Evolutionary conservation across 2,888 invertebrate species (phyloP), one percentile per base, ranked within the genome.

Genomic region (Gibbula magus): DNA sequence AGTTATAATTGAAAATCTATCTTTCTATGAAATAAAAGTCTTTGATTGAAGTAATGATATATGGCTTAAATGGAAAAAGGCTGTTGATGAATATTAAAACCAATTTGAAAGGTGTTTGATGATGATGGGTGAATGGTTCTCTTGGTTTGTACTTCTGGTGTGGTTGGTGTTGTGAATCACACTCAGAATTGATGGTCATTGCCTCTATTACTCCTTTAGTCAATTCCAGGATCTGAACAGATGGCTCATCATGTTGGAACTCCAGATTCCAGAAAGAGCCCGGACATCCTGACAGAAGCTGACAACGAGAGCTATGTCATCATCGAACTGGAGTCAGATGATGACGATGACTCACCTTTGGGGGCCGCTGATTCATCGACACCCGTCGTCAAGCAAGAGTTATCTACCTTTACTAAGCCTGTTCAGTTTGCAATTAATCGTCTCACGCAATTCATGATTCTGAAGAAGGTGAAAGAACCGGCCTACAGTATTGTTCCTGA

Each of bases 371-470:
- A 39, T 20, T 32, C 32, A 0, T 32, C 35, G 10, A 32, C 70
- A 18, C 32, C 35, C 35, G 20, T 70, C 35, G 25, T 70, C 35
- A 70, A 70, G 39, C 70, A 70, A 39, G 70, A 70, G 39, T 39
- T 70, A 35, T 70, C 70, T 20, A 70, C 70, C 20, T 70, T 70
- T 35, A 32, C 70, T n/a, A 70, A 70, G n/a, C 29, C 18, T 70
- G 70, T 70, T 20, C 70, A 70, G 70, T 70, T 70, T 70, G 70
- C 70, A 10, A 70, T 70, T 35, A 70, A 70, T n/a, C 70, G 70
- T 70, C 70, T 70, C 70, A 70, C 70, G 8, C 70, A 70, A 39
- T 70, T 70, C 70, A 70, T 70, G 70, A 70, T 70, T 35, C 70
- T 70, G 0, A 70, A 70, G 70, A 70, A 70, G 20, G 70, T 70